A percentile compares a stretch with the other conserved stretches of the same genome.
Evolutionary conservation across 2,113 vertebrate genomes (phyloP).

Genomic region (Oryzias melastigma): DNA sequence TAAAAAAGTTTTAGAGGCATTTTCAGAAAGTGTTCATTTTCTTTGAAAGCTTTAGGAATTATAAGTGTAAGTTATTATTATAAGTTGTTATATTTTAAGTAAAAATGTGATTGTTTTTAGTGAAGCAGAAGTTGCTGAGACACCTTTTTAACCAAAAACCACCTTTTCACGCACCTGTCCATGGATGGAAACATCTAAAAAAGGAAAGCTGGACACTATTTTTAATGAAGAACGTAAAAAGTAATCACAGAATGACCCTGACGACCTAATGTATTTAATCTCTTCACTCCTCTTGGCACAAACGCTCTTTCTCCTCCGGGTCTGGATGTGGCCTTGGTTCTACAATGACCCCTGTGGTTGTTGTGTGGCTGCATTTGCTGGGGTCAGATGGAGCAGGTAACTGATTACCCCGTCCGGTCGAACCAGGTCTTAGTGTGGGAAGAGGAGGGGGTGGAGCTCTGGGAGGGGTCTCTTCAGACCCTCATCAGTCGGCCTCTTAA

Average conservation of each 20-base stretch:
- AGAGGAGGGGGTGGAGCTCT: constrained; percentile 29
- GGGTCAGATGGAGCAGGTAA: constrained; percentile 70
- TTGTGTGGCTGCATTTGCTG: constrained; percentile 23
- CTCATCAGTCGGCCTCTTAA: constrained; percentile 49
- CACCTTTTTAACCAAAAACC: no score
- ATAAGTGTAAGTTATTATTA: no score
- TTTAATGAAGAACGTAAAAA: not conserved
- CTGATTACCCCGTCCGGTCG: constrained; percentile 74
- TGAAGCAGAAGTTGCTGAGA: no score
- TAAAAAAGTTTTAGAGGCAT: no score
- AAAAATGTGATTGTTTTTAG: no score
- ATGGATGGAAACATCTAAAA: no score
- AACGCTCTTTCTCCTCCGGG: not conserved
- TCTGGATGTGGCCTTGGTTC: constrained; percentile 7
- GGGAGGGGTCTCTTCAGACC: constrained; percentile 33
- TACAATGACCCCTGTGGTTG: constrained; percentile 38
- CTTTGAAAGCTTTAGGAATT: no score
- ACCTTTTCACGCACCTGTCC: no score
- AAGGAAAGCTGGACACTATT: not conserved
- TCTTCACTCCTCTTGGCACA: not conserved
- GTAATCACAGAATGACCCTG: no score
- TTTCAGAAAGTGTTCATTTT: no score
- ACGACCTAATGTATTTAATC: no score
- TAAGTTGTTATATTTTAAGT: no score
- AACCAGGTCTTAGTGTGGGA: constrained; percentile 59